Evolutionary conservation across 2,888 invertebrate genomes (phyloP), one percentile per base, ranked within the genome.

Genomic region (Drosophila formosana): DNA sequence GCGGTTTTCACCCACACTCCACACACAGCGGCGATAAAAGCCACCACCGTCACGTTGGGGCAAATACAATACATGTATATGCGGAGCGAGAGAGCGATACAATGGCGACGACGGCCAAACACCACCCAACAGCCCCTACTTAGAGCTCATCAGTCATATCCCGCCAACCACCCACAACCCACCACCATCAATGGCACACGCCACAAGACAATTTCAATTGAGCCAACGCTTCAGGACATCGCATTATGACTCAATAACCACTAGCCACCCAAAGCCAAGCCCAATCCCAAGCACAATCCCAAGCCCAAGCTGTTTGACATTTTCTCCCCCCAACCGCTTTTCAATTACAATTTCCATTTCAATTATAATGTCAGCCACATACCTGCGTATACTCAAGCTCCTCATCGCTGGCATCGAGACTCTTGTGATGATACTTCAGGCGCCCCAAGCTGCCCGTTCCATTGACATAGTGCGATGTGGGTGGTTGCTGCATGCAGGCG

Each of bases 341-440:
- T 18, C 57, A 41, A 18, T 41, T 28, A 18, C 39, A 34, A 47
- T 47, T 57, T 13, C 37, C 47, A 57, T 13, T 34, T 71, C 64
- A 69, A 65, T 78, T 80, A 66, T 45, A 70, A 32, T 39, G 13
- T 60, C 53, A 32, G 61, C 61, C 60, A 72, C 92, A 91, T 92
- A 94, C 94, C 92, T 93, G 93, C 53, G 94, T 93, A 77, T 93
- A 93, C 81, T 93, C 93, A 78, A 93, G 92, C 78, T 94, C 94
- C 85, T 94, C 94, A 75, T 94, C 94, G 81, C 93, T 93, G 77
- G 93, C 90, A 74, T 90, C 92, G 72, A 89, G 81, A 63, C 90
- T 91, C 75, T 91, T 90, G 71, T 91, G 87, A 69, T 89, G 83
- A 66, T 81, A 91, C 79, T 91, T 91, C 28, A 92, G 83, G 70